Conservation (phyloP, 2,888 invertebrate genomes). For the Epinotia ramella region DNA sequence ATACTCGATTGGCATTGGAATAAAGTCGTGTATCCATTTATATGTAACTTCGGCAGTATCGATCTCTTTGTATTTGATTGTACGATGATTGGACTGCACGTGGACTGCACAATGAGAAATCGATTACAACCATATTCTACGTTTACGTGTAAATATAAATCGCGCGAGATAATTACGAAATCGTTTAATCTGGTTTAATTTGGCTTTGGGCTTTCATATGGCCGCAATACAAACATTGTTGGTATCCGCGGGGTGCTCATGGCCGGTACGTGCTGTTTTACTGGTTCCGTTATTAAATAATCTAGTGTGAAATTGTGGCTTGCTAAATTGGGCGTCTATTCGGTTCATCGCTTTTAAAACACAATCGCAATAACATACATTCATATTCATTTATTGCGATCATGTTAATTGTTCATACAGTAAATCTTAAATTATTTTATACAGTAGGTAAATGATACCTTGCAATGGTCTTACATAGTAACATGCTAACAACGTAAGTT, state of each 20-base stretch:
- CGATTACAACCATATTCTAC: background rate
- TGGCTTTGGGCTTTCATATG: background rate
- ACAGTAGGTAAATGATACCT: too few relatives aligned
- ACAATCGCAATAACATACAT: background rate
- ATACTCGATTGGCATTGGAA: too few relatives aligned
- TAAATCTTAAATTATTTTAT: too few relatives aligned
- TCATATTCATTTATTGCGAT: too few relatives aligned
- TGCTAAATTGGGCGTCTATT: background rate
- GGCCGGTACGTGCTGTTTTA: background rate
- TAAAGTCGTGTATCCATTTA: too few relatives aligned
- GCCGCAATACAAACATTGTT: background rate
- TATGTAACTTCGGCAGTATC: too few relatives aligned
- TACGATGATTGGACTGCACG: too few relatives aligned
- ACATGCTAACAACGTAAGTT: too few relatives aligned
- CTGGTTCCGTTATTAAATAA: background rate
- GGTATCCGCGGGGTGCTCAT: background rate
- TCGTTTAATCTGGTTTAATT: background rate
- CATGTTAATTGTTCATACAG: too few relatives aligned
- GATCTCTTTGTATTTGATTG: too few relatives aligned
- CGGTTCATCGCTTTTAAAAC: background rate
- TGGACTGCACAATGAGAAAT: background rate
- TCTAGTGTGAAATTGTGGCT: background rate
- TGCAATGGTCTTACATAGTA: too few relatives aligned
- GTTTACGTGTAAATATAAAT: background rate
- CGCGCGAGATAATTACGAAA: conserved; percentile 3